Evolutionary conservation across 2,113 vertebrate genomes (phyloP).

Genomic region (Seriola quinqueradiata): DNA sequence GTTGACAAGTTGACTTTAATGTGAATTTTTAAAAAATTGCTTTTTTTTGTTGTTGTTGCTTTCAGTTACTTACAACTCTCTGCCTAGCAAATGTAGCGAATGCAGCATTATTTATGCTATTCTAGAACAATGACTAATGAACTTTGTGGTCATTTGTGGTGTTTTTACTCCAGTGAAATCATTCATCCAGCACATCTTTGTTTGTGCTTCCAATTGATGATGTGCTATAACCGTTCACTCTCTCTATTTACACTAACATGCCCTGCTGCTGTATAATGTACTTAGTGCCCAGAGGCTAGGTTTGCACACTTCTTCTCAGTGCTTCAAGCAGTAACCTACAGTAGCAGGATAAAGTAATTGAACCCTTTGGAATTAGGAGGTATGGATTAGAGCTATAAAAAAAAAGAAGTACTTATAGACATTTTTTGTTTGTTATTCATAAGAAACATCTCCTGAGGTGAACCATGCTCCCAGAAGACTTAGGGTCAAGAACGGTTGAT

Average conservation of each 20-base stretch:
- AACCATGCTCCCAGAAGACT: no score
- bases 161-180: neutral
- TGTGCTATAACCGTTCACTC: neutral
- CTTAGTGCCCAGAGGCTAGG: no score
- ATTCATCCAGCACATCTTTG: neutral
- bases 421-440: no score
- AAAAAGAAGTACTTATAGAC: no score
- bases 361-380: no score
- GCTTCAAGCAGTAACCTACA: neutral
- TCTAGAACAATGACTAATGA: neutral
- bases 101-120: conserved; percentile 4
- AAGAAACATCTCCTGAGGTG: no score
- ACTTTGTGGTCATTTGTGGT: neutral
- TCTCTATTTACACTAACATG: neutral
- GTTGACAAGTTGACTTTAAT: conserved; percentile 66
- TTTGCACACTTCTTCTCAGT: no score
- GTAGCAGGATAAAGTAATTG: no score
- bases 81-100: conserved; percentile 18
- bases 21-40: conserved; percentile 62
- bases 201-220: neutral
- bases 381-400: no score
- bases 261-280: neutral
- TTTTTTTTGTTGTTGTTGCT: conserved; percentile 28
- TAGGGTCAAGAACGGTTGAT: no score
- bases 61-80: conserved; percentile 35